A percentile compares a stretch with the other conserved stretches of the same genome.
These are phyloP conservation scores for Camponotus pennsylvanicus DNA, from an alignment of 1,140 invertebrate genomes.

Conservation along the genomic window DNA sequence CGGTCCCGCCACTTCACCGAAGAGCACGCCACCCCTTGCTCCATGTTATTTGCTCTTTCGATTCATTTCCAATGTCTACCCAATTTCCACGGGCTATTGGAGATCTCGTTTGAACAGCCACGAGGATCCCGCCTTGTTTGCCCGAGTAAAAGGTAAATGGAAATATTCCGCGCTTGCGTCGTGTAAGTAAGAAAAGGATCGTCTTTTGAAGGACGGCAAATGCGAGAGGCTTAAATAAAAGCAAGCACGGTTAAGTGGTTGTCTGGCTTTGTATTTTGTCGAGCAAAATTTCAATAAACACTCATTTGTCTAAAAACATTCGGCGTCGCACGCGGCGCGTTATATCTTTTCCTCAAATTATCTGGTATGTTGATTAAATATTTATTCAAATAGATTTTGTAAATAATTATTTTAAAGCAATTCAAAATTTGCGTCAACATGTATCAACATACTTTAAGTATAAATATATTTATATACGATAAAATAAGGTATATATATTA, in stretches of 20 bases:
- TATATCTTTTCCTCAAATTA: background rate
- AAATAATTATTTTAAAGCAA: background rate
- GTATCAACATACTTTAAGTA: background rate
- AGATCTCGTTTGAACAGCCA: slow-evolving; percentile 69
- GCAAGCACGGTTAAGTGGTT: slow-evolving; percentile 4
- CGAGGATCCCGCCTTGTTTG: slow-evolving; percentile 70
- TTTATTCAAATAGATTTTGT: background rate
- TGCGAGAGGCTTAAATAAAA: background rate
- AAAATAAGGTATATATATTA: background rate
- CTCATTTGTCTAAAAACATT: slow-evolving; percentile 60
- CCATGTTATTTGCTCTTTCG: slow-evolving; percentile 78
- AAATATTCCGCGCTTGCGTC: slow-evolving; percentile 54
- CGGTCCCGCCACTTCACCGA: background rate
- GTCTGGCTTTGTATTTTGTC: slow-evolving; percentile 2
- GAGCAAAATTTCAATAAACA: slow-evolving; percentile 68
- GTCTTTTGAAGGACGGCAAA: background rate
- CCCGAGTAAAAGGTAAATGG: slow-evolving; percentile 72
- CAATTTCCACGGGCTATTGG: slow-evolving; percentile 77
- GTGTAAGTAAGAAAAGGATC: background rate
- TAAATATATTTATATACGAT: too few relatives aligned
- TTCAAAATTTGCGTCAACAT: background rate
- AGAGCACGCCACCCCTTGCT: slow-evolving; percentile 1
- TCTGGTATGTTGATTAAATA: background rate
- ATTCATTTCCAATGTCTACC: slow-evolving; percentile 81
- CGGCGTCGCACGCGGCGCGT: background rate